These are phyloP conservation scores for Rhimphoctona megacephalus DNA, from an alignment of 2,888 invertebrate species.

Conservation along the genomic window DNA sequence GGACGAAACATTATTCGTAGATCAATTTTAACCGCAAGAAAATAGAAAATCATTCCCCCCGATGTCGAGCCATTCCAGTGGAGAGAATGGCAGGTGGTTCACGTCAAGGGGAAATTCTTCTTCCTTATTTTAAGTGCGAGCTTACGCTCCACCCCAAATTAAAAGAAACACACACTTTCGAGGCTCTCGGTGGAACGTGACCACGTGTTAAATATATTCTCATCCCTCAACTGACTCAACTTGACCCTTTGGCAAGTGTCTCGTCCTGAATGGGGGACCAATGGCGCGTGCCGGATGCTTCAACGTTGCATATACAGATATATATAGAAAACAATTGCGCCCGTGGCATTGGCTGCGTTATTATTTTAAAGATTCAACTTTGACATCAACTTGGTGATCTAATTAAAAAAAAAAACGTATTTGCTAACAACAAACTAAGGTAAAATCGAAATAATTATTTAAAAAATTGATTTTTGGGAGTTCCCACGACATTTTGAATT, in stretches of 20 bases:
- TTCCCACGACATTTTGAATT: too few relatives aligned
- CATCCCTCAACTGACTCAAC: slow-evolving; percentile 51
- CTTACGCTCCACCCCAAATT: slow-evolving; percentile 40
- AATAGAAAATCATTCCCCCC: slow-evolving; percentile 28
- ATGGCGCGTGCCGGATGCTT: slow-evolving; percentile 66
- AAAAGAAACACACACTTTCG: slow-evolving; percentile 32
- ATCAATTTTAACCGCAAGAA: not conserved
- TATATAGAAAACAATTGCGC: not conserved
- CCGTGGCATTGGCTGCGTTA: too few relatives aligned
- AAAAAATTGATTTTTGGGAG: too few relatives aligned
- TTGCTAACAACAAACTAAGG: too few relatives aligned
- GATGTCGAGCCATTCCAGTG: not conserved
- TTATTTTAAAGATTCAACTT: too few relatives aligned
- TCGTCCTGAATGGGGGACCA: slow-evolving; percentile 31
- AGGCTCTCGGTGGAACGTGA: slow-evolving; percentile 65
- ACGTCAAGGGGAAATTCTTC: slow-evolving; percentile 19
- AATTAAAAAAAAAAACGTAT: too few relatives aligned
- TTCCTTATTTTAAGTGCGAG: slow-evolving; percentile 15
- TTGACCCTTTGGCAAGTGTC: slow-evolving; percentile 43
- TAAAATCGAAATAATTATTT: too few relatives aligned
- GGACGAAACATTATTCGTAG: not conserved
- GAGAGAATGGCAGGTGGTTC: slow-evolving; percentile 62
- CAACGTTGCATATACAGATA: not conserved
- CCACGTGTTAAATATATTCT: slow-evolving; percentile 60
- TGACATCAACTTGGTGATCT: too few relatives aligned